Percentiles rank a stretch among this genome's conserved stretches.
These are phyloP conservation scores for Arge pagana DNA, from an alignment of 2,888 invertebrate genomes.

Conservation along the genomic window DNA sequence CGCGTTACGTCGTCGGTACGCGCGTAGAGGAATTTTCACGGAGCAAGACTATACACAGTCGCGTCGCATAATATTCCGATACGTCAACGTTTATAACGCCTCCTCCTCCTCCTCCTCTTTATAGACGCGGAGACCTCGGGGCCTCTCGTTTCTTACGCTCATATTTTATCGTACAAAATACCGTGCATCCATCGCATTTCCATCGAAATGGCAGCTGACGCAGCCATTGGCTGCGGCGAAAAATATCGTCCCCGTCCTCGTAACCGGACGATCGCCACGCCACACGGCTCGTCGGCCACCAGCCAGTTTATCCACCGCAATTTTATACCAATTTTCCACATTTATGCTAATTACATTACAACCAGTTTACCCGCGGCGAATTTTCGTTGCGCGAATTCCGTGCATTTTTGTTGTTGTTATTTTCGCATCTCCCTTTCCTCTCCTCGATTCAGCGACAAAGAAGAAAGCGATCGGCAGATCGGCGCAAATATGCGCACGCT, in stretches of 20 bases:
- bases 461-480: too few species aligned
- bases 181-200: constrained; percentile 54
- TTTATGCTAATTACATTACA: constrained; percentile 52
- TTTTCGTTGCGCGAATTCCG: constrained; percentile 27
- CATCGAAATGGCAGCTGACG: constrained; percentile 54
- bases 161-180: constrained; percentile 54
- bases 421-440: too few species aligned
- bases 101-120: constrained; percentile 4
- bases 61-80: constrained; percentile 15
- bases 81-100: constrained; percentile 20
- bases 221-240: constrained; percentile 40
- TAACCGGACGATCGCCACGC: neutral
- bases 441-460: too few species aligned
- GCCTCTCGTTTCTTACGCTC: constrained; percentile 41
- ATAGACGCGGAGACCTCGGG: neutral
- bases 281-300: neutral
- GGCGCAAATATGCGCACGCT: too few species aligned
- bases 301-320: constrained; percentile 44
- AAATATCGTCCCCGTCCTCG: neutral
- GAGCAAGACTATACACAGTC: neutral
- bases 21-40: neutral
- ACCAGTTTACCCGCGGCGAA: constrained; percentile 41
- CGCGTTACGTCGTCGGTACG: too few species aligned
- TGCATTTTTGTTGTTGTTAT: constrained; percentile 14
- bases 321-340: constrained; percentile 57